These are phyloP conservation scores for Teleiodes luculella DNA, from an alignment of 2,888 invertebrate species.

Conservation along the genomic window DNA sequence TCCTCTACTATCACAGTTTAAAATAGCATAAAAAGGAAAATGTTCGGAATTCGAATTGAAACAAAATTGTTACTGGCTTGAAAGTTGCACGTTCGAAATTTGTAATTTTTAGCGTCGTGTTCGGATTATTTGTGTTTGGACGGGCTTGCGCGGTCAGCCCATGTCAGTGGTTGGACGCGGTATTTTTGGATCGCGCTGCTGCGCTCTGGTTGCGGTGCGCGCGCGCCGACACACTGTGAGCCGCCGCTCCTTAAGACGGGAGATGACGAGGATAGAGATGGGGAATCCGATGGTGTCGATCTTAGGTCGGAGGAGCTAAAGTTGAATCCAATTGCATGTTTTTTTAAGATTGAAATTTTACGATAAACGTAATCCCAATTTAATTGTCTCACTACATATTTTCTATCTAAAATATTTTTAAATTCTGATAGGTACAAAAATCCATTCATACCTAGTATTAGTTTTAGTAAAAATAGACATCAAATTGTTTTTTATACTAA, in stretches of 20 bases:
- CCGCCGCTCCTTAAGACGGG: conserved; percentile 71
- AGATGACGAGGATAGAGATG: conserved; percentile 56
- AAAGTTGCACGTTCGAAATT: conserved; percentile 11
- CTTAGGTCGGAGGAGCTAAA: not conserved
- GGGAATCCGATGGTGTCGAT: not conserved
- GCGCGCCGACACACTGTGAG: conserved; percentile 67
- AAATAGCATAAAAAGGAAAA: conserved; percentile 9
- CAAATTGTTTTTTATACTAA: no score
- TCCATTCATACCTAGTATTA: no score
- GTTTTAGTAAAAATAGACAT: no score
- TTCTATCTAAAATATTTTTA: no score
- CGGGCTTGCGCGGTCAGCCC: conserved; percentile 42
- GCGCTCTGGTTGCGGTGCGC: conserved; percentile 64
- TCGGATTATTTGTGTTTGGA: conserved; percentile 22
- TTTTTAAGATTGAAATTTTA: no score
- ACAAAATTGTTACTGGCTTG: not conserved
- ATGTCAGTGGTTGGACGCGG: conserved; percentile 47
- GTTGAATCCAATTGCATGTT: no score
- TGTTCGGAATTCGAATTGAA: conserved; percentile 10
- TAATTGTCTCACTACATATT: no score
- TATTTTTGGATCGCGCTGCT: conserved; percentile 60
- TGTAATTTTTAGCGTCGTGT: conserved; percentile 15
- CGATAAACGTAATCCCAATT: no score
- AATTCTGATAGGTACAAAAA: no score
- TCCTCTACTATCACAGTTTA: not conserved